Evolutionary conservation across 2,797 vertebrate species (phyloP).

Genomic region (Natrix natrix): DNA sequence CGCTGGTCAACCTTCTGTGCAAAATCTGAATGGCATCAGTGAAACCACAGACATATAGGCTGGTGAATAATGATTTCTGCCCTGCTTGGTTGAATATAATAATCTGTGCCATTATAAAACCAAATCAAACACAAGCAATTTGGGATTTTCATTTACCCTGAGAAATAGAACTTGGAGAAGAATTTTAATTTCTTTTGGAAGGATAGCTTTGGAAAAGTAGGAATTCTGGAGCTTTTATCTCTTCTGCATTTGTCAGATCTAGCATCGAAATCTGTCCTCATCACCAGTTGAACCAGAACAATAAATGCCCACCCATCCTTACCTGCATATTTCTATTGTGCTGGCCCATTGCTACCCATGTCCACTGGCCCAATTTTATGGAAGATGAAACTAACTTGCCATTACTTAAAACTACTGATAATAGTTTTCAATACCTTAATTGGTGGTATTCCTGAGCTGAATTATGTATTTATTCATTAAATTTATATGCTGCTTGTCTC

Average conservation of each 20-base stretch:
- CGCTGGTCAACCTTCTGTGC: not conserved
- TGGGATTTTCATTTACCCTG: not conserved
- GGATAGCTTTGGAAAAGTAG: not conserved
- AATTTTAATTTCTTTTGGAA: not conserved
- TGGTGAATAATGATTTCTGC: not conserved
- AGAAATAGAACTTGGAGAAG: not conserved
- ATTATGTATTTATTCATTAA: not conserved
- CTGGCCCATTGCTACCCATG: not conserved
- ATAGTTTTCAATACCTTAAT: not conserved
- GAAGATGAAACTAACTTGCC: not conserved
- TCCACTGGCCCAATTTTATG: not conserved
- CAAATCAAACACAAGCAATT: not conserved
- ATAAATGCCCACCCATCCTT: not conserved
- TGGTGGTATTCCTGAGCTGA: not conserved
- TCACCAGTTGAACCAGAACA: not conserved
- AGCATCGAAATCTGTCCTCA: not conserved
- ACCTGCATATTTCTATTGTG: not conserved
- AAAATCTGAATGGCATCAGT: not conserved
- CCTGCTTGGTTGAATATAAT: not conserved
- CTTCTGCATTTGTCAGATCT: not conserved
- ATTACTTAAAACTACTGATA: not conserved
- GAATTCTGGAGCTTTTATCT: not conserved
- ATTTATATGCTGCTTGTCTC: not conserved
- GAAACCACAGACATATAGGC: not conserved
- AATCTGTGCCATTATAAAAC: not conserved